Evolutionary conservation across 2,113 vertebrate species (phyloP).

Genomic region (Xiphorhynchus elegans): DNA sequence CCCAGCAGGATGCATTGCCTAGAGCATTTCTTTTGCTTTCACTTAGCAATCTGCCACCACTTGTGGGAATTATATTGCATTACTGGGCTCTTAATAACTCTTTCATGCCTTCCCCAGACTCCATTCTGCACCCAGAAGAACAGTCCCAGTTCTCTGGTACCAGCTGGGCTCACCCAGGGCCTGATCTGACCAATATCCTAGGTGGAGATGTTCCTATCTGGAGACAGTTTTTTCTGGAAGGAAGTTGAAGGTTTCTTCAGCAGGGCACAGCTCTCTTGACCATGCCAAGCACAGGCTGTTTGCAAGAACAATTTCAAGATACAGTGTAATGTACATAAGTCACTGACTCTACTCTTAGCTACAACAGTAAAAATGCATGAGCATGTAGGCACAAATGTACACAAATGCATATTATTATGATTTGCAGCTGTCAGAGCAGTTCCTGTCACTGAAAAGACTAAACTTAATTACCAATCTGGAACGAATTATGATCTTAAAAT

Average conservation of each 20-base stretch:
- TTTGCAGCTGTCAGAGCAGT: conserved; percentile 32
- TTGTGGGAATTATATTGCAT: neutral
- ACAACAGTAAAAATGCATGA: neutral
- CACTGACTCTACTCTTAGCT: neutral
- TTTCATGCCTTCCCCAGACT: neutral
- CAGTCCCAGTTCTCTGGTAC: fast-evolving
- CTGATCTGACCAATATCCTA: neutral
- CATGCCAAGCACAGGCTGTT: neutral
- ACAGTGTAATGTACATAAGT: neutral
- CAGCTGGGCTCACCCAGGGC: fast-evolving
- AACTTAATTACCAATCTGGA: conserved; percentile 52
- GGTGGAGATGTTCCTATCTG: neutral
- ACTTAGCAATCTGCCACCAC: neutral
- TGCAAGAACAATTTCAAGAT: neutral
- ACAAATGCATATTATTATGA: conserved; percentile 16
- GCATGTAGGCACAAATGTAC: neutral
- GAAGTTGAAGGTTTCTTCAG: neutral
- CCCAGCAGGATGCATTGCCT: neutral
- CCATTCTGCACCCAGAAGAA: neutral
- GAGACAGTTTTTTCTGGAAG: neutral
- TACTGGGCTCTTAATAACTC: neutral
- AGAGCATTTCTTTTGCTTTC: neutral
- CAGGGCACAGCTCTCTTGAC: neutral
- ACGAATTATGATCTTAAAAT: neutral
- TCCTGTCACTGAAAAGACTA: neutral